Base-by-base conservation (phyloP, 1,140 invertebrate genomes). In the Ladona fulva region DNA sequence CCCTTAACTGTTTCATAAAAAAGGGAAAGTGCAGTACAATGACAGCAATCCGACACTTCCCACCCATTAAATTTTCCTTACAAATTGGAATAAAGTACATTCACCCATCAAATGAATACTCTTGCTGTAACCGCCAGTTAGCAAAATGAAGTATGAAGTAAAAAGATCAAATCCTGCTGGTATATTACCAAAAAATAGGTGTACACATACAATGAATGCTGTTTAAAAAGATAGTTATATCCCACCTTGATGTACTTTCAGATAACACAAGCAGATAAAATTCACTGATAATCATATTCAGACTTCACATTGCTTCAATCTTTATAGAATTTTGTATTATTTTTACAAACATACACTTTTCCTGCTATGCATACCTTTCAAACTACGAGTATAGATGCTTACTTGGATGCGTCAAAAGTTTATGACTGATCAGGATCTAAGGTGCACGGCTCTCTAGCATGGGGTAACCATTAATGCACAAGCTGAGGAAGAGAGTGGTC, bases 321-420 rank as follows among this genome's bases (percentile, higher is more conserved):
- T 66, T 66, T 66, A 66, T 66, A 66, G 52, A 66, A 16, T 66
- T 66, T 66, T 66, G 52, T 66, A 22, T 66, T 66, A 66, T 66
- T 66, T 66, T 66, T 66, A 66, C 52, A 66, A 66, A 66, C 52
- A 66, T 66, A 66, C 52, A 66, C 52, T 19, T 66, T 66, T 66
- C 52, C 52, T 66, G 52, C 52, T 66, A 19, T 66, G 52, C 52
- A 66, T 66, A 19, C n/a, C 52, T 19, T 16, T 66, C 52, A 66
- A 66, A 16, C n/a, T 19, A 19, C n/a, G 52, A 66, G 52, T 66
- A 66, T 22, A 66, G 52, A 66, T 66, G 52, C 52, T 19, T 66
- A 66, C n/a, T 66, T 66, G 52, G 16, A 66, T 66, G 14, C 52
- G n/a, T 22, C 52, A 66, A 66, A 66, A 66, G 52, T 66, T 66